Evolutionary conservation across 23 tunicate genomes (phyloP).

Genomic region (Styela plicata): DNA sequence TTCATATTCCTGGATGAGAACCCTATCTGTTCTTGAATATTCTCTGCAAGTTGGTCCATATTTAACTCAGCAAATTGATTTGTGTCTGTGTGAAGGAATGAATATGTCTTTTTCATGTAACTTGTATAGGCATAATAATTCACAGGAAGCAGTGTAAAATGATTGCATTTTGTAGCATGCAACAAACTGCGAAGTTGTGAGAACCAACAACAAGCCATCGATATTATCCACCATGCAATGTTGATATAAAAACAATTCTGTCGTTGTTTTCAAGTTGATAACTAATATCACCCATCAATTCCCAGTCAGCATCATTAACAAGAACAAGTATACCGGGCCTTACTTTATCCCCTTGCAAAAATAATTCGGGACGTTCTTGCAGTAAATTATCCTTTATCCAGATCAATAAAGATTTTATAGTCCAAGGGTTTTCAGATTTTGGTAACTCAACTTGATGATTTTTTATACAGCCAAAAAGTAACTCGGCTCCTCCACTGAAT

Average conservation of each 20-base stretch:
- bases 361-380: conserved; percentile 75
- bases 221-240: conserved; percentile 87
- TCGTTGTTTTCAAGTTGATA: conserved; percentile 71
- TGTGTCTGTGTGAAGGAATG: too few species aligned
- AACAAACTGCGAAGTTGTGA: too few species aligned
- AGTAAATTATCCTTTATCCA: conserved; percentile 87
- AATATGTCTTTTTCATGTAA: too few species aligned
- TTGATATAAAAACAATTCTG: conserved; percentile 83
- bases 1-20: too few species aligned
- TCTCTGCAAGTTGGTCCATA: background rate
- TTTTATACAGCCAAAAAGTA: conserved; percentile 64
- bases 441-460: conserved; percentile 46
- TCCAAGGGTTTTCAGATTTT: conserved; percentile 29
- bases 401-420: conserved; percentile 39
- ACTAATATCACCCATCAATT: conserved; percentile 40
- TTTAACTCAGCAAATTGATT: too few species aligned
- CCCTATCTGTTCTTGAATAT: too few species aligned
- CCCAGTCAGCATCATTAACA: conserved; percentile 96
- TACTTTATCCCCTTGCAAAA: conserved; percentile 74
- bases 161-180: too few species aligned
- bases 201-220: background rate
- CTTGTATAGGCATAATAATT: too few species aligned
- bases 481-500: conserved; percentile 97
- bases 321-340: conserved; percentile 92
- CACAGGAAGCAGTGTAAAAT: too few species aligned